These are phyloP conservation scores for Agriopis leucophaearia DNA, from an alignment of 2,888 invertebrate species.

Conservation along the genomic window DNA sequence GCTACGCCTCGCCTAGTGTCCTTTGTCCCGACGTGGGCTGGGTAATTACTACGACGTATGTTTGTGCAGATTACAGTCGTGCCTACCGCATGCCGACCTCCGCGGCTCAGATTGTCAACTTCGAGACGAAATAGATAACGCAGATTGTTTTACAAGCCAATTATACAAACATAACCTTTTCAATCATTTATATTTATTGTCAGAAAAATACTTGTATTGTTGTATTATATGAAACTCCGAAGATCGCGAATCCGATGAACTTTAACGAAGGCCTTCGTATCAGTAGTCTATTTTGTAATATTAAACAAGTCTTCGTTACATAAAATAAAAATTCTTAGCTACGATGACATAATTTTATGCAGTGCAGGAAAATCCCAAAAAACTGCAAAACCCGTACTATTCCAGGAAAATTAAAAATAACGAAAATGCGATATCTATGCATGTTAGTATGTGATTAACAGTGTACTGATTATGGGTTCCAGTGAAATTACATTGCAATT, in stretches of 20 bases:
- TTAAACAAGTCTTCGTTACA: not conserved
- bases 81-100: slow-evolving; percentile 9
- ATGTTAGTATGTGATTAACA: too few species aligned
- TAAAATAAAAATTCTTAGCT: not conserved
- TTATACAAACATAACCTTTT: not conserved
- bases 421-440: too few species aligned
- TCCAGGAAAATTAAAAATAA: too few species aligned
- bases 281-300: not conserved
- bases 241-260: not conserved
- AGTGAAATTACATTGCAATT: too few species aligned
- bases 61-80: slow-evolving; percentile 60
- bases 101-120: slow-evolving; percentile 46
- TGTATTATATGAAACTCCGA: not conserved
- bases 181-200: too few species aligned
- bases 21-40: slow-evolving; percentile 62
- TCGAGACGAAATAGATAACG: not conserved
- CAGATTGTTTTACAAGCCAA: not conserved
- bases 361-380: not conserved
- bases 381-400: not conserved
- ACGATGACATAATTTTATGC: not conserved
- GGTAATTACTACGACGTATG: slow-evolving; percentile 68
- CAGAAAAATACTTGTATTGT: too few species aligned
- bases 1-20: slow-evolving; percentile 43
- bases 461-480: too few species aligned
- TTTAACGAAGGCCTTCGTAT: not conserved